Base-by-base conservation (phyloP, 1,140 invertebrate species). In the Drosophila sechellia region DNA sequence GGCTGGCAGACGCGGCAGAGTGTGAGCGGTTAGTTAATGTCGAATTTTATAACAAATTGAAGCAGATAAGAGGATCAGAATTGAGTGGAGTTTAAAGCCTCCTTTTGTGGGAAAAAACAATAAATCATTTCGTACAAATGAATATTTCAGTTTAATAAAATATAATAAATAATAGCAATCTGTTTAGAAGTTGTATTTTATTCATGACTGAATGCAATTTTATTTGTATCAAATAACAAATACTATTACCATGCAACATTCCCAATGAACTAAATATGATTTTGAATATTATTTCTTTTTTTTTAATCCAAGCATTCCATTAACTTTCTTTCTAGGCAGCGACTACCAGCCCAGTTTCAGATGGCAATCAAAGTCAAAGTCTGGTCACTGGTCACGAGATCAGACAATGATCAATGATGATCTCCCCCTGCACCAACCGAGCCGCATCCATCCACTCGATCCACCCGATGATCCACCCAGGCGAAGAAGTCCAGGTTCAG, bases 371-470 rank as follows among this genome's bases (percentile, higher is more conserved):
- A 69, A 68, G 42, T 69, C 63, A 68, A 39, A 68, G 43, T 45
- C 65, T 68, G 66, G 48, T 68, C 66, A 70, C 65, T 70, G 68
- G 66, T 70, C 66, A 57, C 25, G 15, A 64, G 45, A 68, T 50
- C 43, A 40, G 68, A 70, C 68, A 70, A 69, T 70, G 68, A 70
- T 70, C 68, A 70, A 70, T 70, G 68, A 70, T 70, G 68, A 70
- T 70, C 68, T 57, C 60, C 12, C 43, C 42, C 31, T 10, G 17
- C 17, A 25, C 35, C 52, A 11, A 5, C 34, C 10, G 53, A 63
- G 42, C 17, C 48, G 4, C 15, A 8, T 3, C 17, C 17, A 17
- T 17, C 17, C 17, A 17, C 17, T 17, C 17, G 17, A 17, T 17
- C 40, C 13, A 61, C 39, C 22, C 35, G 25, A 56, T 31, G 31